Conservation (phyloP, 1,140 invertebrate species). For the Bilobella aurantiaca region DNA sequence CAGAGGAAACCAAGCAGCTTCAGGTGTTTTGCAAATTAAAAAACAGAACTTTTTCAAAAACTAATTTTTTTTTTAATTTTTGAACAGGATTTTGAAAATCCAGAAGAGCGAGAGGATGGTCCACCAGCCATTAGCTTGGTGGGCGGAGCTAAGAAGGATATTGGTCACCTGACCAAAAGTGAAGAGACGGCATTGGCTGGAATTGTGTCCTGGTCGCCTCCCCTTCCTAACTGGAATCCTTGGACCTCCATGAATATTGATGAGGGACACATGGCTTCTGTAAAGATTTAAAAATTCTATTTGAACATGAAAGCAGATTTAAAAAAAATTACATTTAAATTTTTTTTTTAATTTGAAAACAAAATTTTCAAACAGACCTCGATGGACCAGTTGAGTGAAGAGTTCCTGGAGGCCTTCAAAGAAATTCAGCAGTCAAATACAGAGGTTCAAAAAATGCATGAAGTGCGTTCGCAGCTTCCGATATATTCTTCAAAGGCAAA, state of each 20-base stretch:
- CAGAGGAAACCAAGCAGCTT: background rate
- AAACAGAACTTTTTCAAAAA: background rate
- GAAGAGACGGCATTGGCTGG: constrained; percentile 43
- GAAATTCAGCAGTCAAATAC: constrained; percentile 53
- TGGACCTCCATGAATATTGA: constrained; percentile 92
- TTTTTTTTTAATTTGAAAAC: background rate
- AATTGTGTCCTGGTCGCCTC: constrained; percentile 90
- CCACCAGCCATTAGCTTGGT: constrained; percentile 1
- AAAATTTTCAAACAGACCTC: constrained; percentile 43
- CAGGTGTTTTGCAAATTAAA: background rate
- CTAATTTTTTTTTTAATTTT: no score
- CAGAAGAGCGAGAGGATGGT: background rate
- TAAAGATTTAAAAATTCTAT: constrained; percentile 38
- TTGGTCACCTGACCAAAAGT: background rate
- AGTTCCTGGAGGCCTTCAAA: constrained; percentile 55
- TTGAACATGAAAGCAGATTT: background rate
- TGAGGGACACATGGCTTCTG: constrained; percentile 72
- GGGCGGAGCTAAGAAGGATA: constrained; percentile 2
- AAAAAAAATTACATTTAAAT: no score
- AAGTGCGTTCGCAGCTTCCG: constrained; percentile 60
- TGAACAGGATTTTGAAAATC: background rate
- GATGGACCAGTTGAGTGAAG: constrained; percentile 68
- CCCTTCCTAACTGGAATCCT: constrained; percentile 89
- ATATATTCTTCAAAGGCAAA: constrained; percentile 58
- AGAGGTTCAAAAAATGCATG: constrained; percentile 51